Evolutionary conservation across 53 echinoderm and acorn worm genomes (phyloP), one percentile per base, ranked within the genome.

Genomic region (Hippasteria phrygiana): DNA sequence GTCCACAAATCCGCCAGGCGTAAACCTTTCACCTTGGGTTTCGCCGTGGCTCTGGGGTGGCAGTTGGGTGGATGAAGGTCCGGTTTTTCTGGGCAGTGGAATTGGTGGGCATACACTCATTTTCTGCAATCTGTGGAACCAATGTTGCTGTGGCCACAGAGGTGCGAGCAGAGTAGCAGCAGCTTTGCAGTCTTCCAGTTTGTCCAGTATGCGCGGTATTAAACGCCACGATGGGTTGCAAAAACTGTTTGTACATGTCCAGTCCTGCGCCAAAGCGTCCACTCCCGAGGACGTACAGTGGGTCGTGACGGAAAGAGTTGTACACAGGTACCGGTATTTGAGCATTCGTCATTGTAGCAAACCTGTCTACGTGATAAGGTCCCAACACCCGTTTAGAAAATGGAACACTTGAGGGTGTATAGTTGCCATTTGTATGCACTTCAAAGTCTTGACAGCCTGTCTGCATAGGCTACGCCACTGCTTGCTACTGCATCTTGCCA

Each of bases 1-100:
- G 78, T 67, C 91, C 80, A 91, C 53, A 78, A 26, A 91, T 59
- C 42, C 80, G 87, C 91, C 91, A 91, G 67, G 87, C 79, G 77
- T 78, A 87, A 37, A 67, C 38, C 43, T 29, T 77, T 79, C 87
- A 91, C 29, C 55, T 67, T 73, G 55, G 80, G 65, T 91, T 91
- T 72, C 79, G 42, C n/a, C 70, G 43, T 55, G 91, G 91, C 42
- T 91, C 91, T 71, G 90, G 73, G 39, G 41, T 40, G 20, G 72
- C 72, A 40, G 72, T 71, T 38, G 39, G 72, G 17, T 71, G 72
- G 40, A 39, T 39, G 72, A 71, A 71, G 41, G 72, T 71, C 20
- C 72, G 38, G n/a, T 5, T 20, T 71, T 20, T 71, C 28, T 71
- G 4, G 65, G 65, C 31, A 65, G 65, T 17, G 72, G 72, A n/a